Percentiles rank a stretch among this genome's conserved stretches.
Evolutionary conservation across 2,113 vertebrate genomes (phyloP).

Genomic region (Erythrocercus mccallii): DNA sequence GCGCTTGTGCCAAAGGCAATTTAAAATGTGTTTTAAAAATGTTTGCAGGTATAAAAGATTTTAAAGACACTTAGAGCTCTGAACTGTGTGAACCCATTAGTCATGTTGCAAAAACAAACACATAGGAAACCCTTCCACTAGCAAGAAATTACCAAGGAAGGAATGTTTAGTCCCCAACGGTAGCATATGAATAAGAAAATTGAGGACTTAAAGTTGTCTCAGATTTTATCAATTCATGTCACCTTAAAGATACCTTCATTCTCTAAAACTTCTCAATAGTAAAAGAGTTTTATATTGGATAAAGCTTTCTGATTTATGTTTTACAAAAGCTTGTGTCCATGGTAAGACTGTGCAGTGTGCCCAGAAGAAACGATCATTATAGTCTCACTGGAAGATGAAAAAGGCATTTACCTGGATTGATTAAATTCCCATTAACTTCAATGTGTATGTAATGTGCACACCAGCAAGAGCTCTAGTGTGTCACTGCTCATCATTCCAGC

Average conservation of each 20-base stretch:
- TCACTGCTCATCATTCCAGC: neutral
- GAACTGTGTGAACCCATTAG: slow-evolving; percentile 42
- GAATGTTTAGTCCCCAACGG: neutral
- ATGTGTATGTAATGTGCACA: neutral
- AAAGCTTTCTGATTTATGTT: neutral
- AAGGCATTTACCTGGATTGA: neutral
- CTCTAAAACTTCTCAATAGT: neutral
- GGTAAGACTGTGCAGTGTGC: neutral
- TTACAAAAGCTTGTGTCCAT: neutral
- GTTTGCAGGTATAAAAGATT: slow-evolving; percentile 43
- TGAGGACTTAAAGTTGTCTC: neutral
- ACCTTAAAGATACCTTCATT: neutral
- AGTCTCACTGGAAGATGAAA: neutral
- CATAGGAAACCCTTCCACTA: neutral
- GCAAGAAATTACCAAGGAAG: neutral
- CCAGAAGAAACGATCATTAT: neutral
- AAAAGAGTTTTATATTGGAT: neutral
- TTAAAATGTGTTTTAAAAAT: slow-evolving; percentile 36
- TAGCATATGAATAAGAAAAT: neutral
- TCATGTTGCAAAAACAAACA: slow-evolving; percentile 55
- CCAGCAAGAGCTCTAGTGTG: neutral
- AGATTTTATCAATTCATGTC: neutral
- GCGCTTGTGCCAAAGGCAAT: slow-evolving; percentile 8
- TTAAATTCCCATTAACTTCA: neutral
- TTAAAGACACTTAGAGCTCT: slow-evolving; percentile 6